phyloP scores from a whole-genome alignment of 2,113 vertebrate genomes.

The Grallaria varia region DNA sequence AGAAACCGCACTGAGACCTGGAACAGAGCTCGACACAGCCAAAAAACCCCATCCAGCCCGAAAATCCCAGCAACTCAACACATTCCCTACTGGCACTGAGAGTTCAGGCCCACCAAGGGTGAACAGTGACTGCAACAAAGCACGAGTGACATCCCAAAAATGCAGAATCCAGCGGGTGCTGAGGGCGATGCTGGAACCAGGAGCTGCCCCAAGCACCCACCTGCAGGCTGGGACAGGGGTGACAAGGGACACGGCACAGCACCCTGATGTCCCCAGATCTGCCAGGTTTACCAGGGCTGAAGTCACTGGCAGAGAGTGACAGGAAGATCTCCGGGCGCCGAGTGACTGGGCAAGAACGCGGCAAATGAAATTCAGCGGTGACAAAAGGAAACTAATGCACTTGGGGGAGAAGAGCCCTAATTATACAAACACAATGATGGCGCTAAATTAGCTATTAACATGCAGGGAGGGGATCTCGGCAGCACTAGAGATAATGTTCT shows the following conservation, averaged over 20 bases:
- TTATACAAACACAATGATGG: conserved; percentile 60
- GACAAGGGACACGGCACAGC: rapidly evolving
- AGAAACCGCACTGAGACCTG: not conserved
- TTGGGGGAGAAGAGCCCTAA: conserved; percentile 51
- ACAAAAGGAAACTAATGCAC: conserved; percentile 57
- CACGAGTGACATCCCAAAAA: rapidly evolving
- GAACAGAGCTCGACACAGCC: rapidly evolving
- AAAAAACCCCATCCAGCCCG: not conserved
- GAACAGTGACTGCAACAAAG: not conserved
- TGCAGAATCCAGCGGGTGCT: not conserved
- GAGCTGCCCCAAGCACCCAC: not conserved
- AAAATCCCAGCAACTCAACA: not conserved
- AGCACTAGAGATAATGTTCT: conserved; percentile 38
- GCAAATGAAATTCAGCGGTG: conserved; percentile 4
- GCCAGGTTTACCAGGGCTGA: not conserved
- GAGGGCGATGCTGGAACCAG: not conserved
- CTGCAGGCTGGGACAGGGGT: not conserved
- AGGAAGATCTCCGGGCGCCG: not conserved
- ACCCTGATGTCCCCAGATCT: not conserved
- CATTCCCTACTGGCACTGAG: not conserved
- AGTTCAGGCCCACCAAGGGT: not conserved
- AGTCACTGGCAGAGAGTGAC: not conserved
- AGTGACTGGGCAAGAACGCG: not conserved
- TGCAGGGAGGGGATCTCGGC: conserved; percentile 51
- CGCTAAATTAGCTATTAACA: conserved; percentile 68